Base-by-base conservation (phyloP, 2,888 invertebrate genomes). In the Hydraecia micacea region DNA sequence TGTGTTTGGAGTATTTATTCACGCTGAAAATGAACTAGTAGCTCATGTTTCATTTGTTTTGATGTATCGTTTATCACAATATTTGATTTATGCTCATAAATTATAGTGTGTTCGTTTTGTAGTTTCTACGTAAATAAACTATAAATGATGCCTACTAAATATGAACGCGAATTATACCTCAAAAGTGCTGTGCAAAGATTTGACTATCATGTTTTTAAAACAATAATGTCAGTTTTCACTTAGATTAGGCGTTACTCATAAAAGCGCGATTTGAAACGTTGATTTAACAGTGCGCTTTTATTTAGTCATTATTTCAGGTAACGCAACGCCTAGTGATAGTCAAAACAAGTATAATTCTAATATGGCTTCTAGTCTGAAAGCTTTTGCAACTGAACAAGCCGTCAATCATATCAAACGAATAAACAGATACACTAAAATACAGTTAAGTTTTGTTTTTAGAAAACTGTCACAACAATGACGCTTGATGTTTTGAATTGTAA, bases 31-130 rank as follows among this genome's bases (percentile, higher is more conserved):
- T 55, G 2, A 39, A 72, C 28, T 55, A 15, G 36, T 28, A 13
- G 11, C 21, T 36, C 62, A 55, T 46, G n/a, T 71, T 71, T 80
- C 25, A 71, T 62, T 79, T 79, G 32, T 55, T 69, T 69, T 62
- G 15, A 18, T 60, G 21, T 2, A n/a, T 52, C 2, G 32, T 32
- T 39, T 78, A 21, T 42, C 32, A 52, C 42, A 79, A 78, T 62
- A 63, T 70, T 32, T 36, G 1, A 36, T 70, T 36, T 70, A 9
- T 46, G 32, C 25, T 18, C 3, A 25, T 52, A 18, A 52, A n/a
- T 69, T 52, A 49, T 0, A 18, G 18, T 62, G n/a, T 13, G 42
- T 55, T 55, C 7, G 25, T n/a, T 79, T 52, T 63, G 0, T 52
- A 8, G 32, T 79, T 25, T 52, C 28, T 60, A 0, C 0, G 25